Percentiles rank a stretch among this genome's conserved stretches.
Conservation (phyloP, 2,888 invertebrate genomes). For the Nomada ferruginata region DNA sequence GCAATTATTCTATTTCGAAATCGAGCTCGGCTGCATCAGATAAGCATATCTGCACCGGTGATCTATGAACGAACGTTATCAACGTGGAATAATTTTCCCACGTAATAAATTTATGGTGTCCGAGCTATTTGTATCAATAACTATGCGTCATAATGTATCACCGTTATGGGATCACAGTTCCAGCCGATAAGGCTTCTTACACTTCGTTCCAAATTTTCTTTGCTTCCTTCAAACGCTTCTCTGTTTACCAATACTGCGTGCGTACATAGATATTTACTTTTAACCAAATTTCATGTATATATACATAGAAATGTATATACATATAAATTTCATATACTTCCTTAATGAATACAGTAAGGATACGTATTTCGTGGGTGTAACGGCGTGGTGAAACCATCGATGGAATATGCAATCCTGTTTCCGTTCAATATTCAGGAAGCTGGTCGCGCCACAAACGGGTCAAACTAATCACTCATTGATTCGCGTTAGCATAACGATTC, state of each 20-base stretch:
- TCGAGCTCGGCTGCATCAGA: slow-evolving; percentile 35
- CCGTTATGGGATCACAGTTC: slow-evolving; percentile 33
- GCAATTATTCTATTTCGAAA: slow-evolving; percentile 55
- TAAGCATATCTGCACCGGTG: slow-evolving; percentile 52
- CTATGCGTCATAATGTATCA: slow-evolving; percentile 63
- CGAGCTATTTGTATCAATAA: slow-evolving; percentile 68
- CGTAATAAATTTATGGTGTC: slow-evolving; percentile 61
- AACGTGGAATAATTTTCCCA: slow-evolving; percentile 64
- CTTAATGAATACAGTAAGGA: slow-evolving; percentile 3
- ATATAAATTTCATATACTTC: not conserved
- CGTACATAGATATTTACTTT: too few relatives aligned
- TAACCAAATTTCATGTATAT: too few relatives aligned
- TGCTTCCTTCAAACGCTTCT: not conserved
- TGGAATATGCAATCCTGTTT: slow-evolving; percentile 66
- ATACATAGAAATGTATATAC: too few relatives aligned
- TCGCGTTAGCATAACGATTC: slow-evolving; percentile 65
- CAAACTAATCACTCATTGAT: slow-evolving; percentile 70
- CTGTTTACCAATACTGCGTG: too few relatives aligned
- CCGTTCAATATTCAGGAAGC: slow-evolving; percentile 69
- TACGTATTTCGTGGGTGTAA: not conserved
- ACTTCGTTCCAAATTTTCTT: slow-evolving; percentile 13
- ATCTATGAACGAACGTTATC: slow-evolving; percentile 62
- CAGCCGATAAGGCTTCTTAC: slow-evolving; percentile 38
- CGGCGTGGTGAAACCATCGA: slow-evolving; percentile 34
- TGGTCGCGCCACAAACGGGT: slow-evolving; percentile 50